Base-by-base conservation (phyloP, 2,113 vertebrate species). In the Monopterus albus region DNA sequence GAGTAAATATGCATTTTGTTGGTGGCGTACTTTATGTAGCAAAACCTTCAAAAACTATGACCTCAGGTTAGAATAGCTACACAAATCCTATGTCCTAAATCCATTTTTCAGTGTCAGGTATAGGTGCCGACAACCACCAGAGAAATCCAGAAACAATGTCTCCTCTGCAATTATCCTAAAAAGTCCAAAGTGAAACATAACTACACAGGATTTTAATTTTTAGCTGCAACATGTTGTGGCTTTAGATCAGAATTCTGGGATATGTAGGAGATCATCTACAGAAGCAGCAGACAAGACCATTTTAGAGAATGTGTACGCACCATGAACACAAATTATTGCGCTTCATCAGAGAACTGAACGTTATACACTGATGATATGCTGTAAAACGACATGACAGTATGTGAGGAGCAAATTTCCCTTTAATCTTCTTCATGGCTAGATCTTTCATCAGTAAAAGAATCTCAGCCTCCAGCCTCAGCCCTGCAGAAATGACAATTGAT, bases 401-500 rank as follows among this genome's bases (percentile, higher is more conserved):
- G 25, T 52, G 62, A 55, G 43, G 49, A 71, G 71, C 81, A 82
- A 77, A 82, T 87, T 74, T 69, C 80, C 63, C 75, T 86, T 83
- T 84, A 88, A 88, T 91, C 84, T 83, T 78, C 75, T 76, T 77
- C 68, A 70, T 10, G 67, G 65, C 80, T 57, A 75, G 81, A 86
- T 88, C 81, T 85, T 86, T 86, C 85, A 83, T 83, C 66, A 79
- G 81, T 72, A 87, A 89, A 79, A 83, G 83, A 84, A 87, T 81
- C 58, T 57, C 67, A 51, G 68, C 63, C 77, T 75, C 39, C 56
- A 76, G 78, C 75, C 75, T 69, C 50, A 38, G 66, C 73, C 70
- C 61, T 5, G 23, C 64, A 84, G 85, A 87, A 90, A 87, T 88
- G 85, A 89, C 83, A 90, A 91, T 91, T 87, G 90, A 91, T 91